Conservation (phyloP, 2,888 invertebrate species). For the Alloscopus bannaensis region DNA sequence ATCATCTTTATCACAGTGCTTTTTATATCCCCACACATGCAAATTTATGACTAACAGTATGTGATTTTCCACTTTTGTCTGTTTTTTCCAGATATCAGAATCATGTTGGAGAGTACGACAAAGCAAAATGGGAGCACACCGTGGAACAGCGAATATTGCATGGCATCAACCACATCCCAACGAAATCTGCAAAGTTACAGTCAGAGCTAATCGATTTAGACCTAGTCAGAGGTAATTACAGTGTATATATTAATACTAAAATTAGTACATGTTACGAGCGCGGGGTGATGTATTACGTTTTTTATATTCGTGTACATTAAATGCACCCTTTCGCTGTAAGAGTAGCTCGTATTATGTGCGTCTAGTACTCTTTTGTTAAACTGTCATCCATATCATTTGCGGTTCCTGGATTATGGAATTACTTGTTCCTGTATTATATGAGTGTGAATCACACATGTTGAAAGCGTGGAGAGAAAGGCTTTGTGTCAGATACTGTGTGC, state of each 20-base stretch:
- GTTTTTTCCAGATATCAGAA: constrained; percentile 87
- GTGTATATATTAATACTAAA: constrained; percentile 14
- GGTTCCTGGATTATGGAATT: no score
- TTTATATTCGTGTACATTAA: no score
- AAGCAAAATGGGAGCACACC: constrained; percentile 97
- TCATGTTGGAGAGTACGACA: constrained; percentile 97
- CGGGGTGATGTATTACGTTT: neutral
- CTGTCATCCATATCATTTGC: no score
- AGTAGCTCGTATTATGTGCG: no score
- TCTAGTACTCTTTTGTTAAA: no score
- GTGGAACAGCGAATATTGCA: constrained; percentile 93
- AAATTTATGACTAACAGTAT: no score
- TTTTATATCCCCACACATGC: neutral
- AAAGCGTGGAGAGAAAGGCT: no score
- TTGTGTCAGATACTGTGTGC: no score
- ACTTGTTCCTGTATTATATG: no score
- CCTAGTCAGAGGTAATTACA: constrained; percentile 88
- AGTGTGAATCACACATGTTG: no score
- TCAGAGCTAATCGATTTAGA: constrained; percentile 97
- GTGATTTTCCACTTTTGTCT: neutral
- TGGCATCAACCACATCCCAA: constrained; percentile 87
- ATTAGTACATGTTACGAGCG: constrained; percentile 2
- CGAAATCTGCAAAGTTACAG: constrained; percentile 87
- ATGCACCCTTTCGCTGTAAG: no score
- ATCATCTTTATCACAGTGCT: neutral